Conservation (phyloP, 2,797 vertebrate genomes). For the Sitta carolinensis region DNA sequence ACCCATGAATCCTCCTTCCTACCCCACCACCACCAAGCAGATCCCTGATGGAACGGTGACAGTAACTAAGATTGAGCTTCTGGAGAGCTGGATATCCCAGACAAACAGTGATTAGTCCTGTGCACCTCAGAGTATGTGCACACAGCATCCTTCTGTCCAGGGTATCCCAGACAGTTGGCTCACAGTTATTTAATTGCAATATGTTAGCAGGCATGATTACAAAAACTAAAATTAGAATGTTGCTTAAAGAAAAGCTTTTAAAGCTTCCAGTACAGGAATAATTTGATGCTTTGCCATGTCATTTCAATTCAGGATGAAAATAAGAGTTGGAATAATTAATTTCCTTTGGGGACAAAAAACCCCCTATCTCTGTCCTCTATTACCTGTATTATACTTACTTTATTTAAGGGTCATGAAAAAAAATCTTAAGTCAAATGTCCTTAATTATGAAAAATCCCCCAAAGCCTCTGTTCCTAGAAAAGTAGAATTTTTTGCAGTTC, state of each 20-base stretch:
- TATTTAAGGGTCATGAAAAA: slow-evolving; percentile 14
- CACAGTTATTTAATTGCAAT: neutral
- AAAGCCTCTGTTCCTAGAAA: neutral
- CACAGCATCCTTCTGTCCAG: neutral
- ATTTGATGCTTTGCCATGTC: neutral
- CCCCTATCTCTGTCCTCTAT: neutral
- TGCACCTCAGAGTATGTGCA: neutral
- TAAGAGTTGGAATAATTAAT: neutral
- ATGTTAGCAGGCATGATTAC: neutral
- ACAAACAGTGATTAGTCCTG: neutral
- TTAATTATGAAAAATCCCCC: slow-evolving; percentile 26
- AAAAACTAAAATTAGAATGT: neutral
- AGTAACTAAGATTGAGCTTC: neutral
- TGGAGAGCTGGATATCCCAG: neutral
- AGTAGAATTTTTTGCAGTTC: neutral
- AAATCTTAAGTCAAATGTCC: neutral
- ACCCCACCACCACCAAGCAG: rapidly evolving
- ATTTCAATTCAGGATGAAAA: neutral
- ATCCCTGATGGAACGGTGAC: neutral
- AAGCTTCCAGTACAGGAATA: neutral
- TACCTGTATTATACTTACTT: neutral
- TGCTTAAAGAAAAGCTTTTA: neutral
- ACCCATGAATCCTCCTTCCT: neutral
- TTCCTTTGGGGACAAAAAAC: neutral
- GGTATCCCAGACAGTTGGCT: neutral